A percentile compares a stretch with the other conserved stretches of the same genome.
phyloP scores from a whole-genome alignment of 2,888 invertebrate species.

The Thumatha senex region DNA sequence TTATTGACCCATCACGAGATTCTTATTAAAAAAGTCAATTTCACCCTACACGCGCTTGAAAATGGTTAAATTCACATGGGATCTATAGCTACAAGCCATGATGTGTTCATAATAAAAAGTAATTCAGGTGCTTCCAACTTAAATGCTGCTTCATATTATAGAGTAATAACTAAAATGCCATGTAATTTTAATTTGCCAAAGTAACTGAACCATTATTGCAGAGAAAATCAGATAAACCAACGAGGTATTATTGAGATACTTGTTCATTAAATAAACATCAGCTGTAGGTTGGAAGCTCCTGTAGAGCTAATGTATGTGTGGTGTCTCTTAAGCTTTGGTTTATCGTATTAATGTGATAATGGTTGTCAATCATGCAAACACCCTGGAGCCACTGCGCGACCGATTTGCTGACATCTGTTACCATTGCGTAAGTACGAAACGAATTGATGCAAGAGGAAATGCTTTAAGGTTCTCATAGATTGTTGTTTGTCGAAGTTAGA shows the following conservation, averaged over 20 bases:
- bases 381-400: constrained; percentile 71
- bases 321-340: constrained; percentile 65
- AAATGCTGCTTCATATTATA: constrained; percentile 9
- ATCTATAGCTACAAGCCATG: constrained; percentile 32
- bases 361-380: constrained; percentile 82
- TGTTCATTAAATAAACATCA: background rate
- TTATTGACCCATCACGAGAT: constrained; percentile 10
- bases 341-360: constrained; percentile 80
- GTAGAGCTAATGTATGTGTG: constrained; percentile 51
- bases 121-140: constrained; percentile 47
- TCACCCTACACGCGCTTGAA: constrained; percentile 45
- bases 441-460: constrained; percentile 72
- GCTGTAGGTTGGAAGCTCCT: constrained; percentile 56
- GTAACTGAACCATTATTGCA: constrained; percentile 32
- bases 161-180: constrained; percentile 7
- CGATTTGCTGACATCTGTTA: constrained; percentile 69
- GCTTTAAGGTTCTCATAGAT: constrained; percentile 71
- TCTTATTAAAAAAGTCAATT: constrained; percentile 26
- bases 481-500: constrained; percentile 70
- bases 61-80: constrained; percentile 40
- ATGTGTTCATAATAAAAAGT: constrained; percentile 41
- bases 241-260: background rate
- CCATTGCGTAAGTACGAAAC: constrained; percentile 74
- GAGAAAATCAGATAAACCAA: constrained; percentile 32
- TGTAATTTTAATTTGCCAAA: constrained; percentile 29